Evolutionary conservation across 2,113 vertebrate species (phyloP).

Genomic region (Chunga burmeisteri): DNA sequence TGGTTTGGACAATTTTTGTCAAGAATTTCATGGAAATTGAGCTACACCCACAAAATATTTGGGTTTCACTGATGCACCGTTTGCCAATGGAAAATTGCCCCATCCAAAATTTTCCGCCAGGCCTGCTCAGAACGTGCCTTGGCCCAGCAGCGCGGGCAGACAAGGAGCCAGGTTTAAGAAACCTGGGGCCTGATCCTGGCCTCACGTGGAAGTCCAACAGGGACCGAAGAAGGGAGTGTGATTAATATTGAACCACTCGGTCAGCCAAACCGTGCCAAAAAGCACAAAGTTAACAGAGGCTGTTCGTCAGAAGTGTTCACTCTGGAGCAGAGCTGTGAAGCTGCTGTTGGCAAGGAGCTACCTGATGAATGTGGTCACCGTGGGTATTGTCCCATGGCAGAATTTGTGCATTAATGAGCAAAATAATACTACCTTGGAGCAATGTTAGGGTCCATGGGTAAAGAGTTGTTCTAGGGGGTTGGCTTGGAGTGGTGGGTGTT

Average conservation of each 20-base stretch:
- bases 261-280: neutral
- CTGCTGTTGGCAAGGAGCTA: neutral
- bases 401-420: neutral
- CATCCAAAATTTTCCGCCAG: neutral
- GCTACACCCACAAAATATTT: neutral
- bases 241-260: neutral
- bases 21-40: neutral
- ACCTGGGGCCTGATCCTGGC: neutral
- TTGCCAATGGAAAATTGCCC: neutral
- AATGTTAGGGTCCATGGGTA: rapidly evolving
- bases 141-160: neutral
- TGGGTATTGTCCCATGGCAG: neutral
- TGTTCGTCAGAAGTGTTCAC: neutral
- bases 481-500: neutral
- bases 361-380: neutral
- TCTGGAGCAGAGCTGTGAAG: neutral
- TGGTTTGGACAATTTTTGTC: neutral
- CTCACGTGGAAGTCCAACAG: neutral
- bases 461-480: neutral
- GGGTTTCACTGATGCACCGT: rapidly evolving
- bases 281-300: neutral
- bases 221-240: neutral
- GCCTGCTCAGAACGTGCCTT: neutral
- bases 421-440: neutral
- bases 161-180: neutral